These are phyloP conservation scores for Microctonus aethiopoides DNA, from an alignment of 2,888 invertebrate genomes.

Conservation along the genomic window DNA sequence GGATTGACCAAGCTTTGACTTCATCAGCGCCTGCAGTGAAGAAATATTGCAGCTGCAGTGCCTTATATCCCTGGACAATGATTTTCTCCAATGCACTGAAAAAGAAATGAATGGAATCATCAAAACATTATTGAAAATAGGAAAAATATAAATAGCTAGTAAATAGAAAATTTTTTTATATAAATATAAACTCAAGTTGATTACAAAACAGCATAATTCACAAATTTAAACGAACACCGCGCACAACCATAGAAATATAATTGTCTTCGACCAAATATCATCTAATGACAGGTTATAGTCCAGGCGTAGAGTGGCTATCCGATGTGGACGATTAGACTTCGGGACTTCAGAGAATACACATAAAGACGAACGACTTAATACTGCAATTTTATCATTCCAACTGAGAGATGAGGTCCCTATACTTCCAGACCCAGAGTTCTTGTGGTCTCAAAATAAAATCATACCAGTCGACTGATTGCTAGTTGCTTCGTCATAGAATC, in stretches of 20 bases:
- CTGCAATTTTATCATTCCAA: constrained; percentile 67
- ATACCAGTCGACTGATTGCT: constrained; percentile 58
- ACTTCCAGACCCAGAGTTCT: constrained; percentile 49
- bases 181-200: constrained; percentile 37
- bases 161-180: constrained; percentile 35
- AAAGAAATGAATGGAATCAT: constrained; percentile 48
- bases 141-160: constrained; percentile 3
- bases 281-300: constrained; percentile 64
- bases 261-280: constrained; percentile 62
- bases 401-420: constrained; percentile 43
- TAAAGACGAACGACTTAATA: constrained; percentile 67
- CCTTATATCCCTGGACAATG: constrained; percentile 96
- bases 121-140: neutral
- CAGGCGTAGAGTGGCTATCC: constrained; percentile 46
- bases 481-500: constrained; percentile 45
- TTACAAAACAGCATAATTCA: constrained; percentile 47
- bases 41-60: constrained; percentile 96
- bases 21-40: constrained; percentile 98
- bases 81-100: constrained; percentile 94
- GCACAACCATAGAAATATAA: constrained; percentile 56
- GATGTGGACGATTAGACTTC: constrained; percentile 49
- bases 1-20: constrained; percentile 99
- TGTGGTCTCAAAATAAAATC: constrained; percentile 67
- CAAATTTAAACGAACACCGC: constrained; percentile 47
- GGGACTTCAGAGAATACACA: constrained; percentile 67